These are phyloP conservation scores for Morinoia aosen DNA, from an alignment of 2,888 invertebrate species.

Conservation along the genomic window DNA sequence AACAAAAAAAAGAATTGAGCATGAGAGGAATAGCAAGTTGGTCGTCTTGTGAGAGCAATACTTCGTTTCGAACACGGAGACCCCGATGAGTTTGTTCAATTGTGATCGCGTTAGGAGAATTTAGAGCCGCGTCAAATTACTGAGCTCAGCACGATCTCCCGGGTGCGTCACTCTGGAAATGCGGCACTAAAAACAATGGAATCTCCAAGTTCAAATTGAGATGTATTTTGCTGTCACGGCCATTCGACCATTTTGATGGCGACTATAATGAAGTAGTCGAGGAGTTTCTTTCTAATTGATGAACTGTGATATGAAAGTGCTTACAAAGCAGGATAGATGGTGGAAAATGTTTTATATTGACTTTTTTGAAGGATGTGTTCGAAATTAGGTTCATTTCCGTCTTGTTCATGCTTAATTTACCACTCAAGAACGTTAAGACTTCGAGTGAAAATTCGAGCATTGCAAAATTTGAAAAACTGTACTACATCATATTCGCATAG, in stretches of 20 bases:
- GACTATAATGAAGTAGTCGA: neutral
- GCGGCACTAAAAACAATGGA: constrained; percentile 23
- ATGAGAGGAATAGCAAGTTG: neutral
- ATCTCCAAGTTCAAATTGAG: constrained; percentile 18
- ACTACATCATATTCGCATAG: neutral
- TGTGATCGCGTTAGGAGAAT: neutral
- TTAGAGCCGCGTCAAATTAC: constrained; percentile 36
- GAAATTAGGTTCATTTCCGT: neutral
- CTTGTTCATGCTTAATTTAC: neutral
- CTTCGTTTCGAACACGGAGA: neutral
- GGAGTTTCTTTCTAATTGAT: neutral
- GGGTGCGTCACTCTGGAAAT: constrained; percentile 9
- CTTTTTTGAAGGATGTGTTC: neutral
- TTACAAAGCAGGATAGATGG: neutral
- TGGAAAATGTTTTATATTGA: neutral
- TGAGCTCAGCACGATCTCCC: constrained; percentile 14
- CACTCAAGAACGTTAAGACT: neutral
- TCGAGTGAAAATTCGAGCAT: neutral
- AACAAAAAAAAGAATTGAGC: neutral
- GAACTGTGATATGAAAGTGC: neutral
- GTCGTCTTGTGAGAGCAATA: neutral
- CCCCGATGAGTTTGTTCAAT: constrained; percentile 33
- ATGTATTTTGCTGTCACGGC: neutral
- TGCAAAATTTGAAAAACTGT: neutral
- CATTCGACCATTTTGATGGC: neutral